These are phyloP conservation scores for Halotydeus destructor DNA, from an alignment of 1,140 invertebrate genomes.

Conservation along the genomic window DNA sequence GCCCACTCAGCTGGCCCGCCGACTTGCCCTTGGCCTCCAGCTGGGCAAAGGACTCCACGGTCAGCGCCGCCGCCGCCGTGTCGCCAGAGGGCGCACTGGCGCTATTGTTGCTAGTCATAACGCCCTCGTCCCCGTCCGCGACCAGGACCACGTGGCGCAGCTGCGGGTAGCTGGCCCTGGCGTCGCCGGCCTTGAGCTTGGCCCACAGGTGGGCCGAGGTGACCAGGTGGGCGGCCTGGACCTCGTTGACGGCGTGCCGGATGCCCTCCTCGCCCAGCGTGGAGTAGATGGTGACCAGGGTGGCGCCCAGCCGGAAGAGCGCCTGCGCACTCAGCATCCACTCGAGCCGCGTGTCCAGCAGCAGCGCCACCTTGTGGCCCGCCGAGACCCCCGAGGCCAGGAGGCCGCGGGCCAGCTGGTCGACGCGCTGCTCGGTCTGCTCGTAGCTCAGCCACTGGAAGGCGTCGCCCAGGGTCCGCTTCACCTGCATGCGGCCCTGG, in stretches of 20 bases:
- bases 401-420: slow-evolving; percentile 17
- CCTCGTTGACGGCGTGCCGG: slow-evolving; percentile 27
- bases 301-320: slow-evolving; percentile 25
- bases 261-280: slow-evolving; percentile 45
- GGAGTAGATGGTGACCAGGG: slow-evolving; percentile 13
- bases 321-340: slow-evolving; percentile 30
- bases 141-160: no score
- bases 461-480: no score
- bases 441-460: no score
- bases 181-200: no score
- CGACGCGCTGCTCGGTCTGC: no score
- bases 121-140: no score
- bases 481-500: slow-evolving; percentile 81
- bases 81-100: no score
- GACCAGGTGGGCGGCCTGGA: slow-evolving; percentile 32
- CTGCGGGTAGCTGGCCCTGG: not conserved
- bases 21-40: slow-evolving; percentile 1
- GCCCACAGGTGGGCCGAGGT: slow-evolving; percentile 39
- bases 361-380: slow-evolving; percentile 24
- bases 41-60: slow-evolving; percentile 13
- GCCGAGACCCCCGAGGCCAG: slow-evolving; percentile 21
- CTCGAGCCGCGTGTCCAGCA: slow-evolving; percentile 29
- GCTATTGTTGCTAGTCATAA: no score
- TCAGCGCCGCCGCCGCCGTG: no score
- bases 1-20: not conserved